Evolutionary conservation across 1,140 invertebrate species (phyloP), one percentile per base, ranked within the genome.

Genomic region (Telenomus remus): DNA sequence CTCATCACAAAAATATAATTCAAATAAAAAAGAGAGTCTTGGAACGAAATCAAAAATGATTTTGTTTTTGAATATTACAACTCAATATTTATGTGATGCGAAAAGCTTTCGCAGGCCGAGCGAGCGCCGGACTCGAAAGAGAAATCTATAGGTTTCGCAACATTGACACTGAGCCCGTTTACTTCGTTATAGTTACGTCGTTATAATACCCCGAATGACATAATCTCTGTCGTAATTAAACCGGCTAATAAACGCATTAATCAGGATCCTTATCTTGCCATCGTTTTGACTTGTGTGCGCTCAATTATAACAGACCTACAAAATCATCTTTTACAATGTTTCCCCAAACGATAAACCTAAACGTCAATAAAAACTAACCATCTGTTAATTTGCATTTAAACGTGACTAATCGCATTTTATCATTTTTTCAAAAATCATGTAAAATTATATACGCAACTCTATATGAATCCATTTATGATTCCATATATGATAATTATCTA

Each of bases 141-240:
- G 80, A 82, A 82, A 82, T 80, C 78, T 71, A 76, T 69, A 57
- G 55, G 61, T 79, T 78, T 76, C 80, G 78, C 69, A 81, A 81
- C 73, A 64, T 71, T 74, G 79, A 79, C 79, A 80, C 79, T 76
- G 79, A 79, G 79, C 73, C 61, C 74, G 63, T 74, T 78, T 75
- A 69, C 71, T 55, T 53, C 35, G 56, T 43, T 69, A 65, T 69
- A 54, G 57, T 72, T 66, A 72, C 66, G 46, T 49, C 50, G 66
- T 59, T 48, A 66, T 71, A 76, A 70, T 70, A 70, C 54, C 39
- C 61, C 61, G 57, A 49, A 27, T 68, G 68, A 72, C 56, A 72
- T 72, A 71, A 77, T 68, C 68, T 27, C 63, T 60, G 63, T 68
- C 33, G 51, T 59, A 77, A 77, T 72, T 77, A 72, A 72, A 64